Percentiles rank a stretch among this genome's conserved stretches.
phyloP scores from a whole-genome alignment of 2,888 invertebrate genomes.

The Meiosimyza platycephala region DNA sequence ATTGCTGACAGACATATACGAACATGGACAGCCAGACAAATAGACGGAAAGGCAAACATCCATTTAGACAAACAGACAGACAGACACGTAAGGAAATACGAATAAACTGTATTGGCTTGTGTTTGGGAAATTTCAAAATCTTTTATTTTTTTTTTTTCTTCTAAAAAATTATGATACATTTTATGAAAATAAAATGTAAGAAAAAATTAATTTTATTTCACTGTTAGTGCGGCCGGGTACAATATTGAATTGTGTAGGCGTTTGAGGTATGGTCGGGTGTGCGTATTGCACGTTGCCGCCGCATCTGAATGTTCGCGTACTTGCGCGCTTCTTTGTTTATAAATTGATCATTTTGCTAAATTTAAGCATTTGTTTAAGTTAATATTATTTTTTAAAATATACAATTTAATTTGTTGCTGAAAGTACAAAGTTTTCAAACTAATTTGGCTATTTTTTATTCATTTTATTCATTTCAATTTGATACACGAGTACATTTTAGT shows the following conservation, averaged over 20 bases:
- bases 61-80: no score
- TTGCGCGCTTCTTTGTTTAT: conserved; percentile 22
- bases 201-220: neutral
- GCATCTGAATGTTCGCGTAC: neutral
- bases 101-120: neutral
- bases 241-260: neutral
- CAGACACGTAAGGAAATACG: no score
- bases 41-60: no score
- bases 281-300: neutral
- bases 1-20: no score
- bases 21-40: no score
- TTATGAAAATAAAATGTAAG: neutral
- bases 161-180: no score
- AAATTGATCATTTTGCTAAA: conserved; percentile 38
- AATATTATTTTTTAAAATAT: neutral
- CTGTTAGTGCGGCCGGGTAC: neutral
- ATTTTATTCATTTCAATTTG: neutral
- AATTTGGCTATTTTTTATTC: neutral
- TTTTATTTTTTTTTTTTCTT: no score
- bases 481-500: neutral
- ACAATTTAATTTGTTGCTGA: conserved; percentile 10
- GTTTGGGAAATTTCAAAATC: conserved; percentile 1
- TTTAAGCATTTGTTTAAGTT: conserved; percentile 35
- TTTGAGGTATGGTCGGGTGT: neutral
- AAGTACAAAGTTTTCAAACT: neutral